phyloP scores from a whole-genome alignment of 2,888 invertebrate species.

The Ptilodon capucinus region DNA sequence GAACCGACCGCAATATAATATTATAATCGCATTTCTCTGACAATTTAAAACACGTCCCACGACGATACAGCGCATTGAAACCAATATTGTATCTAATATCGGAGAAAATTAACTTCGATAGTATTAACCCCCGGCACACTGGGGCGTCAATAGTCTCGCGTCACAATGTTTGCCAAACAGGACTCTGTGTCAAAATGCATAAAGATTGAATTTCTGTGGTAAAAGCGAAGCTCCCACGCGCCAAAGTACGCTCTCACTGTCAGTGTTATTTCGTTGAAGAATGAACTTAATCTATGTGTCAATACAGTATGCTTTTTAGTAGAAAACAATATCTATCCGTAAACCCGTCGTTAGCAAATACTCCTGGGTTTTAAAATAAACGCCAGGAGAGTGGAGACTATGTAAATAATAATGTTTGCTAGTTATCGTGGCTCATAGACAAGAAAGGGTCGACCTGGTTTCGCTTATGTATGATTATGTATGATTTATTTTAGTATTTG shows the following conservation, averaged over 20 bases:
- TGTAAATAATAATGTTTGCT: background rate
- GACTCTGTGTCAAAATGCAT: too few relatives aligned
- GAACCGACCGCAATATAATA: background rate
- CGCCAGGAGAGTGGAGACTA: background rate
- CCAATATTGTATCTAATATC: background rate
- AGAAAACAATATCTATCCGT: background rate
- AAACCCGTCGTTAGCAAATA: background rate
- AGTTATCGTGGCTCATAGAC: background rate
- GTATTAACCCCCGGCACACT: background rate
- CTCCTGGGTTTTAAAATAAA: background rate
- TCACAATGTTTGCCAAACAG: too few relatives aligned
- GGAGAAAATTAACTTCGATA: background rate
- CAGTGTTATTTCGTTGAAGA: too few relatives aligned
- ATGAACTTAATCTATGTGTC: too few relatives aligned
- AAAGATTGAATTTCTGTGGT: too few relatives aligned
- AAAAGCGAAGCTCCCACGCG: too few relatives aligned
- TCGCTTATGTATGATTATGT: too few relatives aligned
- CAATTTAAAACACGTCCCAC: background rate
- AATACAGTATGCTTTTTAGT: too few relatives aligned
- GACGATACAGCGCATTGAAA: background rate
- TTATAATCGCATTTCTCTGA: background rate
- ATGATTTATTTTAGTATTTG: background rate
- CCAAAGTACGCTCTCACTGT: too few relatives aligned
- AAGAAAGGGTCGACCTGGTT: background rate
- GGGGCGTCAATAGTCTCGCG: background rate